phyloP scores from a whole-genome alignment of 2,888 invertebrate genomes.

The Xanthorhoe designata region DNA sequence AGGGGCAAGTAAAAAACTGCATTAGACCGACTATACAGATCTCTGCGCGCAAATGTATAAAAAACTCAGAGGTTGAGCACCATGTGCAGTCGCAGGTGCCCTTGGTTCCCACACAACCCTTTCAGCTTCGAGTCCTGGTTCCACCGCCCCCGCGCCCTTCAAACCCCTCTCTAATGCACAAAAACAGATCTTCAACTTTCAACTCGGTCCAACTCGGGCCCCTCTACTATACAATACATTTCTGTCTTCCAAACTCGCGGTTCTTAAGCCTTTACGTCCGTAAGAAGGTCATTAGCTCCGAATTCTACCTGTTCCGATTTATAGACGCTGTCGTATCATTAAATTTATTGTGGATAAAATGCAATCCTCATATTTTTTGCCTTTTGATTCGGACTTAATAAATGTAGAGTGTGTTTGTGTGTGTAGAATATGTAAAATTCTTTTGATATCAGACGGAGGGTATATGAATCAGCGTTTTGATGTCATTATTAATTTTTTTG shows the following conservation, averaged over 20 bases:
- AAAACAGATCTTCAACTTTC: constrained; percentile 57
- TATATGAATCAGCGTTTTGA: constrained; percentile 42
- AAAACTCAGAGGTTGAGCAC: constrained; percentile 77
- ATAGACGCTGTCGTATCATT: constrained; percentile 84
- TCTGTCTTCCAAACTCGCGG: constrained; percentile 32
- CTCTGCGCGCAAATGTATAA: constrained; percentile 79
- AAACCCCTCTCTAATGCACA: constrained; percentile 63
- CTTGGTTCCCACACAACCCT: constrained; percentile 86
- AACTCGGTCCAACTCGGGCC: constrained; percentile 45
- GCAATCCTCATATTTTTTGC: constrained; percentile 80
- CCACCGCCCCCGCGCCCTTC: constrained; percentile 60
- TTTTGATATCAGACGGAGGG: constrained; percentile 38
- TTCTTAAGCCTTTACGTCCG: constrained; percentile 50
- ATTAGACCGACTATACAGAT: constrained; percentile 67
- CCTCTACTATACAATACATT: constrained; percentile 34
- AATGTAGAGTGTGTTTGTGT: constrained; percentile 46
- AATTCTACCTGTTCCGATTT: constrained; percentile 85
- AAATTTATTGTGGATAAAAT: constrained; percentile 85
- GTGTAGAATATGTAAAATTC: constrained; percentile 45
- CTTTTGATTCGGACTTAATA: constrained; percentile 63
- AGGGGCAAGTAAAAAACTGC: constrained; percentile 77
- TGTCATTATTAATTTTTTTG: constrained; percentile 28
- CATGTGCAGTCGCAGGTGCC: constrained; percentile 86
- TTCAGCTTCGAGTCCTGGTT: constrained; percentile 73
- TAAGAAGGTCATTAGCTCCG: constrained; percentile 69